phyloP scores from a whole-genome alignment of 2,797 vertebrate genomes.

The Eospalax fontanierii region DNA sequence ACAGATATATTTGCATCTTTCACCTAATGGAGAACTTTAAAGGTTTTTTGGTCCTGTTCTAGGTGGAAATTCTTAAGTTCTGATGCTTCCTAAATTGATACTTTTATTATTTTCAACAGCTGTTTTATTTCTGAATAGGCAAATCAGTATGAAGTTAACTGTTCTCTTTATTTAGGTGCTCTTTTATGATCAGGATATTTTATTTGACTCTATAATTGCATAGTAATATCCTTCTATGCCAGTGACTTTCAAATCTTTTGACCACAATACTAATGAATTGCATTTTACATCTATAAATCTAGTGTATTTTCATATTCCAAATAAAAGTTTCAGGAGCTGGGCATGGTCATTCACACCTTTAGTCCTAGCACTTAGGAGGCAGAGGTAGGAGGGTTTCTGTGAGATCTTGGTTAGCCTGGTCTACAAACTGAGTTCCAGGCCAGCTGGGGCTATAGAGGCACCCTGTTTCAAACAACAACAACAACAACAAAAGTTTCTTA shows the following conservation, averaged over 20 bases:
- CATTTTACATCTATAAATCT: slow-evolving; percentile 46
- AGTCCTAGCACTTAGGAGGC: too few species aligned
- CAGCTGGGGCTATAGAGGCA: too few species aligned
- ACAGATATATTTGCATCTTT: slow-evolving; percentile 21
- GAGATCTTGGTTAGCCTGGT: too few species aligned
- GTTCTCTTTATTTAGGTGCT: slow-evolving; percentile 60
- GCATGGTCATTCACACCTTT: too few species aligned
- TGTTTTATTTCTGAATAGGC: slow-evolving; percentile 19
- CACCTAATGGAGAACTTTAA: background rate
- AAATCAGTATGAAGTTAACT: background rate
- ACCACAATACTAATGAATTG: slow-evolving; percentile 19
- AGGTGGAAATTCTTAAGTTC: slow-evolving; percentile 55
- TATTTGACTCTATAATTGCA: slow-evolving; percentile 12
- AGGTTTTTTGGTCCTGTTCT: background rate
- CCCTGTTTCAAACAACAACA: too few species aligned
- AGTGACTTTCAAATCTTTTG: slow-evolving; percentile 58
- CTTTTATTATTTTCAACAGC: too few species aligned
- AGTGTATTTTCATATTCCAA: slow-evolving; percentile 52
- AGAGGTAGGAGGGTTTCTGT: too few species aligned
- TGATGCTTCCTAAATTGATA: slow-evolving; percentile 43
- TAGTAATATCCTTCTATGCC: background rate
- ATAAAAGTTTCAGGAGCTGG: slow-evolving; percentile 35
- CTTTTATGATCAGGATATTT: slow-evolving; percentile 44
- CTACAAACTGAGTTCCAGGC: too few species aligned
- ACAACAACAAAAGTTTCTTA: too few species aligned